Conservation (phyloP, 92 coral and sea anemone species). For the Epizoanthus illoricatus region DNA sequence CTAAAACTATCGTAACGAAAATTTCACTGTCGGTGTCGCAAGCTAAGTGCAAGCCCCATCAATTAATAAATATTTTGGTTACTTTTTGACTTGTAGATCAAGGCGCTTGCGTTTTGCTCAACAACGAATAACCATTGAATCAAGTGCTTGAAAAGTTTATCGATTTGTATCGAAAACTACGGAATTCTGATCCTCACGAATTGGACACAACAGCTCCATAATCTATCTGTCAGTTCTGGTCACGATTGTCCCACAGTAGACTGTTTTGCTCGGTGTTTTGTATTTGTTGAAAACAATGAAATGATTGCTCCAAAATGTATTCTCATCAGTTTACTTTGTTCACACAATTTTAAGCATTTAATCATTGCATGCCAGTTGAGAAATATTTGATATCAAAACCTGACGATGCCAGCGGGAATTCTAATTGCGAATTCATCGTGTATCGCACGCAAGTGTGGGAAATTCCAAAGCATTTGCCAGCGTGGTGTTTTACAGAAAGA, state of each 20-base stretch:
- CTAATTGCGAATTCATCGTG: conserved; percentile 12
- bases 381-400: conserved; percentile 9
- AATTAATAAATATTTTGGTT: not conserved
- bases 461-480: not conserved
- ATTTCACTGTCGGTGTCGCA: not conserved
- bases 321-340: conserved; percentile 22
- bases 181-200: not conserved
- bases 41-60: not conserved
- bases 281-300: conserved; percentile 22
- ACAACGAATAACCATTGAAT: too few relatives aligned
- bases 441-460: conserved; percentile 4
- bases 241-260: not conserved
- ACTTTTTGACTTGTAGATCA: not conserved
- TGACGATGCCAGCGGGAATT: conserved; percentile 38
- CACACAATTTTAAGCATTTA: not conserved
- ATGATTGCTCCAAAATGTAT: conserved; percentile 12
- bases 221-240: not conserved
- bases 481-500: not conserved
- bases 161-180: not conserved
- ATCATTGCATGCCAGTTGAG: conserved; percentile 33
- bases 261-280: conserved; percentile 14
- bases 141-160: not conserved
- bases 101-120: not conserved
- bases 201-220: not conserved
- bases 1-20: not conserved